Conservation (phyloP, 2,113 vertebrate genomes). For the Apus apus region DNA sequence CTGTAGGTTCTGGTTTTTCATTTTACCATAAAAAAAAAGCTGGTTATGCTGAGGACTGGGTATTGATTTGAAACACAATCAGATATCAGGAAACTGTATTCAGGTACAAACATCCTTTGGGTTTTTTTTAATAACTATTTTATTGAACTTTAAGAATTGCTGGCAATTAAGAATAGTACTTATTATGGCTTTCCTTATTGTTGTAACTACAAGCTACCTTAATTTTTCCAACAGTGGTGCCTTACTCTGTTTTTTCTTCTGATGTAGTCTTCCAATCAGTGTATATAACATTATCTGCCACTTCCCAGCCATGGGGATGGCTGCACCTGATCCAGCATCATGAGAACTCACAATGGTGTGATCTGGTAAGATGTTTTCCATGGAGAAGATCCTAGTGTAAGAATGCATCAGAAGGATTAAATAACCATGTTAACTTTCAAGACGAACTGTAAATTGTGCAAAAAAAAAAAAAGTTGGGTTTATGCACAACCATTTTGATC, state of each 20-base stretch:
- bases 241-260: slow-evolving; percentile 84
- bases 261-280: slow-evolving; percentile 81
- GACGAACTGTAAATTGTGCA: slow-evolving; percentile 62
- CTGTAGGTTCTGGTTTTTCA: slow-evolving; percentile 61
- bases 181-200: slow-evolving; percentile 74
- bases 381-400: slow-evolving; percentile 44
- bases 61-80: slow-evolving; percentile 71
- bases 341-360: slow-evolving; percentile 56
- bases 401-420: slow-evolving; percentile 60
- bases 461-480: slow-evolving; percentile 49
- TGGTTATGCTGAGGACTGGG: slow-evolving; percentile 59
- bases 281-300: slow-evolving; percentile 69
- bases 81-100: slow-evolving; percentile 74
- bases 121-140: slow-evolving; percentile 66
- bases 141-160: slow-evolving; percentile 77
- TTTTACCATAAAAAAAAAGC: slow-evolving; percentile 13
- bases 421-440: slow-evolving; percentile 59
- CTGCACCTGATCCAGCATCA: slow-evolving; percentile 54
- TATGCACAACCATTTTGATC: slow-evolving; percentile 76
- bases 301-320: slow-evolving; percentile 49
- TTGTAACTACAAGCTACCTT: slow-evolving; percentile 82
- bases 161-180: slow-evolving; percentile 78
- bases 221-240: slow-evolving; percentile 86
- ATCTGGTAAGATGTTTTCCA: slow-evolving; percentile 58
- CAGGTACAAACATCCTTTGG: slow-evolving; percentile 72